Evolutionary conservation across 2,888 invertebrate genomes (phyloP).

Genomic region (Trachelus troglodyta): DNA sequence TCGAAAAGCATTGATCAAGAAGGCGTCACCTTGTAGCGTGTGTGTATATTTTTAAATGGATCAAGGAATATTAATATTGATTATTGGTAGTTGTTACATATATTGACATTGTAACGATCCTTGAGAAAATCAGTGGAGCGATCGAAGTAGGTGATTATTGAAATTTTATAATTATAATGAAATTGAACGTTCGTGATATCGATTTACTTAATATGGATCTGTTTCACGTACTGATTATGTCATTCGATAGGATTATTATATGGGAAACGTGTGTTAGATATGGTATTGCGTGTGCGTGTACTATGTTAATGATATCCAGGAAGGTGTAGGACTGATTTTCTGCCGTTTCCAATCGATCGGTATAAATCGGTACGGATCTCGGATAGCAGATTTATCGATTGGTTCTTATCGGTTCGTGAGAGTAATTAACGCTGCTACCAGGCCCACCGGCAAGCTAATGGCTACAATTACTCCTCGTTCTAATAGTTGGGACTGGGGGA

Average conservation of each 20-base stretch:
- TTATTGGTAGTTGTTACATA: not conserved
- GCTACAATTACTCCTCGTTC: slow-evolving; percentile 27
- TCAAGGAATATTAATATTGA: not conserved
- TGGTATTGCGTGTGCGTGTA: no score
- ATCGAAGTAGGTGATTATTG: not conserved
- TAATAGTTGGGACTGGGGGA: slow-evolving; percentile 26
- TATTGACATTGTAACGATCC: not conserved
- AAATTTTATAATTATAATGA: not conserved
- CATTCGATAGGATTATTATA: not conserved
- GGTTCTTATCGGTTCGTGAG: slow-evolving; percentile 31
- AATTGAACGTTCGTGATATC: not conserved
- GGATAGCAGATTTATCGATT: slow-evolving; percentile 24
- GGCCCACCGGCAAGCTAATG: slow-evolving; percentile 33
- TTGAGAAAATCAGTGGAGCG: not conserved
- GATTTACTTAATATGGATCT: not conserved
- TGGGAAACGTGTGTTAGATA: no score
- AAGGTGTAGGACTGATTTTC: not conserved
- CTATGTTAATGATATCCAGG: not conserved
- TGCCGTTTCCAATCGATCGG: slow-evolving; percentile 10
- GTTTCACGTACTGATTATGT: not conserved
- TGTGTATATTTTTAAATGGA: not conserved
- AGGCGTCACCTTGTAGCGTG: not conserved
- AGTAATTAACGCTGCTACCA: slow-evolving; percentile 44
- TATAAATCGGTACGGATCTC: slow-evolving; percentile 24
- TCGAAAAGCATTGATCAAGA: slow-evolving; percentile 25